A percentile compares a stretch with the other conserved stretches of the same genome.
Conservation (phyloP, 2,797 vertebrate genomes). For the Tapirus indicus region DNA sequence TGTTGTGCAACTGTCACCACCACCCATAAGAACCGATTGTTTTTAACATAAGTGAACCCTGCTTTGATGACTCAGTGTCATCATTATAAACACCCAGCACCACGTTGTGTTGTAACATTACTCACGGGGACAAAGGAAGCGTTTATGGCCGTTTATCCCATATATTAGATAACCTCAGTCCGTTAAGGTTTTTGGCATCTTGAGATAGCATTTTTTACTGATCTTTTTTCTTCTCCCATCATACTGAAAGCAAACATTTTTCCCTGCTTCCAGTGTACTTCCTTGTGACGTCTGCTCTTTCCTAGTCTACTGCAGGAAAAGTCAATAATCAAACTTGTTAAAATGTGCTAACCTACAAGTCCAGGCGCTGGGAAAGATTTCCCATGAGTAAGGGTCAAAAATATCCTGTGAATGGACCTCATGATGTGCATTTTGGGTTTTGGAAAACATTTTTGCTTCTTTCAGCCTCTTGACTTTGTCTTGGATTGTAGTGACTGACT, state of each 20-base stretch:
- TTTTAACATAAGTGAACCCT: background rate
- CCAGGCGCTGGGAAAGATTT: background rate
- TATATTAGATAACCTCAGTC: background rate
- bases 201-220: background rate
- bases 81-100: background rate
- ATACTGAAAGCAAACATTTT: background rate
- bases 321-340: background rate
- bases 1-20: background rate
- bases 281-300: background rate
- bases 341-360: background rate
- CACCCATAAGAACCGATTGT: background rate
- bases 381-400: background rate
- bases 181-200: background rate
- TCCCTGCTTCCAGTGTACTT: background rate
- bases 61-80: background rate
- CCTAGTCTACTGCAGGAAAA: background rate
- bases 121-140: background rate
- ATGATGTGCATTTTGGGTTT: background rate
- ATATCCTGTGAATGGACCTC: background rate
- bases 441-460: background rate
- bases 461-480: background rate
- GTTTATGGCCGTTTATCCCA: rapidly evolving
- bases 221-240: background rate
- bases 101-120: rapidly evolving
- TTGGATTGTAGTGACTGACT: background rate